Base-by-base conservation (phyloP, 2,113 vertebrate species). In the Ageneiosus marmoratus region DNA sequence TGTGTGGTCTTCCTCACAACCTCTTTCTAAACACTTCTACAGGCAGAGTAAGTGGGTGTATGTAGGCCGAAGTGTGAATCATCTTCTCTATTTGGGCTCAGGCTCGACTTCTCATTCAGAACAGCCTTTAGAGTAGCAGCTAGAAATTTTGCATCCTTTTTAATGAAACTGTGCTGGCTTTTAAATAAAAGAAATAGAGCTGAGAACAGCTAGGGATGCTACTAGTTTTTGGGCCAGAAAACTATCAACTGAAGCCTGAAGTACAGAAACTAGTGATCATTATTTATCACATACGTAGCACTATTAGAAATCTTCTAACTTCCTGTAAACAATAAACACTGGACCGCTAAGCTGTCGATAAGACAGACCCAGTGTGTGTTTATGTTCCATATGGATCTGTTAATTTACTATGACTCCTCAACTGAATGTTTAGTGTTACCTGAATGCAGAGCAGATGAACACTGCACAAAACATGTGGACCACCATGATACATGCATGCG, bases 81-180 rank as follows among this genome's bases (percentile, higher is more conserved):
- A 74, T 82, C 41, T 73, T n/a, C 80, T 74, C 16, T 74, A 62
- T 60, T 60, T 82, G 67, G 4, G 37, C 53, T 81, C 32, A 67
- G 60, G 29, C 46, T 65, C 46, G 16, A 67, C 51, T 51, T 65
- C 46, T 80, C 27, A 50, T 41, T 46, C 41, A 67, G 29, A 80
- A 41, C 46, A 48, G 81, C 50, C 62, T 72, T 84, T 80, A 58
- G 84, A 76, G 48, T 32, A 20, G 32, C 70, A 74, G 27, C 53
- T 9, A 22, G 48, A 20, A 53, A 75, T 32, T 75, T 46, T 72
- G 48, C 12, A 27, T 72, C 5, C 15, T 53, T 50, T 53, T 29
- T 20, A 15, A 0, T 55, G 5, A 34, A 34, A 75, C 7, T 9
- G n/a, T 55, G 18, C 9, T 10, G 18, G 29, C 11, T 41, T 72